Evolutionary conservation across 2,797 vertebrate species (phyloP), one percentile per base, ranked within the genome.

Genomic region (Oophaga sylvatica): DNA sequence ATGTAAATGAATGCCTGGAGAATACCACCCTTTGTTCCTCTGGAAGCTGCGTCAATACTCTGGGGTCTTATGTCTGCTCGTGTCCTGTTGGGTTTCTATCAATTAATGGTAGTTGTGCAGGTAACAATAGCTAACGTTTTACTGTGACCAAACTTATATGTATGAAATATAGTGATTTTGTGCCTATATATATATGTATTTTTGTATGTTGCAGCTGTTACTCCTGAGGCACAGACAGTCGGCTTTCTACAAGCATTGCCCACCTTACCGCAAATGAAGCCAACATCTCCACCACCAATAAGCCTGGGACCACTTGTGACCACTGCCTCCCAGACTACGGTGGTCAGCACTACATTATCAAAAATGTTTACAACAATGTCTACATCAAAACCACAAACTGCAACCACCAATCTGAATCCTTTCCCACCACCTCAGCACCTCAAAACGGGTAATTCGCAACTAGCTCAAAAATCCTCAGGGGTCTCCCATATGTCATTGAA

Each of bases 1-100:
- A 90, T 73, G 57, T 90, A 22, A 84, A 90, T 78, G 89, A 90
- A 48, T 90, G 89, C 56, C 31, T 81, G 17, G 75, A 77, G 71
- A 71, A 90, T 19, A 29, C 79, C 41, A 80, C 89, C 15, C 20
- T 87, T 10, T 90, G 89, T 31, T 17, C 56, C 29, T 68, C 80
- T 26, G 79, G 81, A 10, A 71, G 48, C 26, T 90, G 89, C 56
- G 15, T 85, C 9, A 90, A 90, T 81, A 90, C 86, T 20, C 48
- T 87, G 16, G 89, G 89, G 16, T 87, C 86, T 26, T 90, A 88
- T 68, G 19, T 26, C 71, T 90, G 89, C 57, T 71, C 83, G 17
- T 90, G 89, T 73, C 75, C 77, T 48, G n/a, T 10, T 80, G 89
- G 89, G 1, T 90, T 90, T 48, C 77, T 65, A 16, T 71, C 16